Evolutionary conservation across 2,888 invertebrate genomes (phyloP).

Genomic region (Exocentrus adspersus): DNA sequence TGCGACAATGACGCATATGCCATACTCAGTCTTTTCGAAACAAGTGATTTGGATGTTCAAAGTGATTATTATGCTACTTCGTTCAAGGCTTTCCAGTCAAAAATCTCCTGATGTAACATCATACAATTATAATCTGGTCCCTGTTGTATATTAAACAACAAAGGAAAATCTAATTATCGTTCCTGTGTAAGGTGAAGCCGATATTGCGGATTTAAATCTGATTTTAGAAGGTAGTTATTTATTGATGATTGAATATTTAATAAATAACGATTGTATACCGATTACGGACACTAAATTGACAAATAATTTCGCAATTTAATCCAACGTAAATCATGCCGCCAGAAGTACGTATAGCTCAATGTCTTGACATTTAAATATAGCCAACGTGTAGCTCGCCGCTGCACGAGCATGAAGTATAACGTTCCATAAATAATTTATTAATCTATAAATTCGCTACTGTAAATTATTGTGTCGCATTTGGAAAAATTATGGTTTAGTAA

Average conservation of each 20-base stretch:
- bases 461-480: conserved; percentile 2
- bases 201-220: background rate
- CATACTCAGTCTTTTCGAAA: too few species aligned
- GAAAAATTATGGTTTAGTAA: conserved; percentile 9
- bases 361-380: conserved; percentile 21
- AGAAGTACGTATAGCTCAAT: conserved; percentile 26
- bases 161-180: conserved; percentile 6
- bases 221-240: conserved; percentile 6
- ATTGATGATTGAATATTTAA: conserved; percentile 7
- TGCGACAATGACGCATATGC: too few species aligned
- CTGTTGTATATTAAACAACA: conserved; percentile 6
- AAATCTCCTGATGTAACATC: background rate
- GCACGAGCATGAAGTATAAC: conserved; percentile 8
- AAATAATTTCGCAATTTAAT: conserved; percentile 22
- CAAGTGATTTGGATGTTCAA: too few species aligned
- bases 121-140: conserved; percentile 1
- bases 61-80: too few species aligned
- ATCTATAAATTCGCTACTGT: conserved; percentile 17
- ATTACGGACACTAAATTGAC: conserved; percentile 15
- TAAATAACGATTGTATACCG: background rate
- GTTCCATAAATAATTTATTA: conserved; percentile 24
- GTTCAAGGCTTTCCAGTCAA: background rate
- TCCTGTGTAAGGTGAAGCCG: background rate
- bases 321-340: conserved; percentile 28
- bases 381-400: conserved; percentile 5